Evolutionary conservation across 2,888 invertebrate genomes (phyloP).

Genomic region (Limnephilus rhombicus): DNA sequence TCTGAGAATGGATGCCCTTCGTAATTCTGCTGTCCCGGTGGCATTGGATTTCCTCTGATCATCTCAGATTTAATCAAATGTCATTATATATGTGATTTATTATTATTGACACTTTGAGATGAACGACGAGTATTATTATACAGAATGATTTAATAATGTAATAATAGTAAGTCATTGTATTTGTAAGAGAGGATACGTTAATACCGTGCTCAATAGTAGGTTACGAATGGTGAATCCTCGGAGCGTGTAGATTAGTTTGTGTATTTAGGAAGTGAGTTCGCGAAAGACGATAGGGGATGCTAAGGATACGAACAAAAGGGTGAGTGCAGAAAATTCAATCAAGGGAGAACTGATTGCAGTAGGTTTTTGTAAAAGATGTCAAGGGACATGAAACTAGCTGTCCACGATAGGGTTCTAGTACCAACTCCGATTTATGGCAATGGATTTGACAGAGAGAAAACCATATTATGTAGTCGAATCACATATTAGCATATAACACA

Average conservation of each 20-base stretch:
- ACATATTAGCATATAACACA: background rate
- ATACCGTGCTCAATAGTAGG: background rate
- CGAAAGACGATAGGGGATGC: background rate
- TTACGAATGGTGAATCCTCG: background rate
- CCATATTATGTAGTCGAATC: background rate
- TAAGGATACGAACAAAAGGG: background rate
- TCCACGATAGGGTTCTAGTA: background rate
- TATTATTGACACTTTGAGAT: background rate
- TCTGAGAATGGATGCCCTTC: background rate
- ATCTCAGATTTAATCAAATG: background rate
- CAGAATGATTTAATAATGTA: background rate
- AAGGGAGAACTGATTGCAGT: background rate
- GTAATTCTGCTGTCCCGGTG: background rate
- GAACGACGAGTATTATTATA: background rate
- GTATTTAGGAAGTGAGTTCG: background rate
- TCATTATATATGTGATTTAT: background rate
- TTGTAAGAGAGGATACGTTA: background rate
- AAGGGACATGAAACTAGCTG: background rate
- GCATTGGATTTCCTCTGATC: background rate
- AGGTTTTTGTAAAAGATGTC: background rate
- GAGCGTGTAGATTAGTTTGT: background rate
- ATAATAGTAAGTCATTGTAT: background rate
- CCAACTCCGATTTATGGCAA: background rate
- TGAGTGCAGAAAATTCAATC: background rate
- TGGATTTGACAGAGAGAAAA: background rate